Evolutionary conservation across 2,113 vertebrate genomes (phyloP).

Genomic region (Oncorhynchus keta): DNA sequence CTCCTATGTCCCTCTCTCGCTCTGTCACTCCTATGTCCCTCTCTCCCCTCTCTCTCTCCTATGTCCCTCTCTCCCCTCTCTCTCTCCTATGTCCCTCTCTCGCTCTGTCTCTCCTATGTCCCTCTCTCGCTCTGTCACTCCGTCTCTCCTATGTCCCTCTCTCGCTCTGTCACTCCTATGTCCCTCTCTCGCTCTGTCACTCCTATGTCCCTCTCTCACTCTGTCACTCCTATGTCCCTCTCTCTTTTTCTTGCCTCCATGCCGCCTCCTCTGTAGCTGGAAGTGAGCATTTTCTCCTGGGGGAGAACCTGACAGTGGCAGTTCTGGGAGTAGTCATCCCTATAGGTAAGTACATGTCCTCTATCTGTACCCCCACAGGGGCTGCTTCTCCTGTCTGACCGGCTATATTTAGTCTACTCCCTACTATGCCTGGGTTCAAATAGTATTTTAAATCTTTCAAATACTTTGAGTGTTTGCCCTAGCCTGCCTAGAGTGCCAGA

Average conservation of each 20-base stretch:
- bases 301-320: constrained; percentile 89
- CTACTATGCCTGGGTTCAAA: background rate
- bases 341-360: constrained; percentile 80
- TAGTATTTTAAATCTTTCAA: too few relatives aligned
- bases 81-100: background rate
- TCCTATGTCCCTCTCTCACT: background rate
- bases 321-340: constrained; percentile 91
- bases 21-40: background rate
- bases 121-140: too few relatives aligned
- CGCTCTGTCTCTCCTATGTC: too few relatives aligned
- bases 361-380: background rate
- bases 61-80: background rate
- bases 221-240: background rate
- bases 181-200: background rate
- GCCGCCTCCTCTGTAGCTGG: constrained; percentile 75
- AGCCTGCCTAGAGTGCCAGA: too few relatives aligned
- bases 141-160: background rate
- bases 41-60: too few relatives aligned
- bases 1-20: background rate
- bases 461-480: too few relatives aligned
- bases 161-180: too few relatives aligned
- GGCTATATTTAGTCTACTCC: too few relatives aligned
- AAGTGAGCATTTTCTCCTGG: constrained; percentile 80
- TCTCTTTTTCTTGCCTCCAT: background rate
- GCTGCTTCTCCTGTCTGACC: constrained; percentile 30